Percentiles rank a stretch among this genome's conserved stretches.
These are phyloP conservation scores for Columba janthina DNA, from an alignment of 2,113 vertebrate genomes.

Conservation along the genomic window DNA sequence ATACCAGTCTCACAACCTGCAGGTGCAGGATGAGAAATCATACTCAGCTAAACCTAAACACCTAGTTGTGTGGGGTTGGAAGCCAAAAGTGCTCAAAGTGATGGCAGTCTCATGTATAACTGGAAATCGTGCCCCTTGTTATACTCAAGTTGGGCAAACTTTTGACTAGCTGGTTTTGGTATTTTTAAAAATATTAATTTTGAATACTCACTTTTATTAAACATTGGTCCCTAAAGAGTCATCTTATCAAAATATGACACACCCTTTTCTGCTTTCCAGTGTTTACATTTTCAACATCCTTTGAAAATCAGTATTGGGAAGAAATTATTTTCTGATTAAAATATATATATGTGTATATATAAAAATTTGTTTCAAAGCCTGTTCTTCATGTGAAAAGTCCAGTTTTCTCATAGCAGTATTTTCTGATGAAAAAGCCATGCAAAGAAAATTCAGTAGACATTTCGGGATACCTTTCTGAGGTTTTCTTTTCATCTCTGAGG, in stretches of 20 bases:
- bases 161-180: not conserved
- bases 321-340: not conserved
- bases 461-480: not conserved
- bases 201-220: not conserved
- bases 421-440: not conserved
- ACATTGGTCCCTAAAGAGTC: not conserved
- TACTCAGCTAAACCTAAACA: not conserved
- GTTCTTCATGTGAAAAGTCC: not conserved
- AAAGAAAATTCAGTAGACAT: not conserved
- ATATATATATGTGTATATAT: too few relatives aligned
- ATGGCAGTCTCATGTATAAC: not conserved
- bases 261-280: not conserved
- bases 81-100: not conserved
- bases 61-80: accelerated
- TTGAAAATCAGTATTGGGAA: not conserved
- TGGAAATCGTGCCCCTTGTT: not conserved
- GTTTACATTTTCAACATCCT: not conserved
- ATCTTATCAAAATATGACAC: not conserved
- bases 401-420: not conserved
- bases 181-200: not conserved
- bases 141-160: not conserved
- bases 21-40: not conserved
- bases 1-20: not conserved
- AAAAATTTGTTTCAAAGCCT: not conserved
- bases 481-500: not conserved